A percentile compares a stretch with the other conserved stretches of the same genome.
Conservation (phyloP, 1,140 invertebrate genomes). For the Paracyclopina nana region DNA sequence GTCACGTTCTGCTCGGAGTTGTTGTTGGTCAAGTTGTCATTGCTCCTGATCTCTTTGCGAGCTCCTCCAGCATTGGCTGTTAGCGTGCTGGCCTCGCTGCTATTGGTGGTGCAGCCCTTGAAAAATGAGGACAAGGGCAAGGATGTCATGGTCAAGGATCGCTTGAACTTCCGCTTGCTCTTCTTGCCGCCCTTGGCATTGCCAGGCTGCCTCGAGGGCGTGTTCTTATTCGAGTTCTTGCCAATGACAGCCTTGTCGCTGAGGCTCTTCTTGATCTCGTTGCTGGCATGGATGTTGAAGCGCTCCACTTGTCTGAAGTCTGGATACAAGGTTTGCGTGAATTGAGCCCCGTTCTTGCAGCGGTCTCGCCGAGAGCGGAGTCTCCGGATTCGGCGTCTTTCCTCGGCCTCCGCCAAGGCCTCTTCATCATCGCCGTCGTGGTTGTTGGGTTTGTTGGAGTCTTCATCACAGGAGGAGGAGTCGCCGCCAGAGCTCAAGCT, state of each 20-base stretch:
- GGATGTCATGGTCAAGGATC: neutral
- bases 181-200: slow-evolving; percentile 1
- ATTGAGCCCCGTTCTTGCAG: neutral
- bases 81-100: no score
- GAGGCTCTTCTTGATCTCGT: neutral
- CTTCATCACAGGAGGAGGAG: neutral
- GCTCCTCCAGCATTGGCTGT: neutral
- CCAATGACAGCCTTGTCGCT: neutral
- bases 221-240: no score
- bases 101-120: no score
- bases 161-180: neutral
- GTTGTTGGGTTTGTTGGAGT: no score
- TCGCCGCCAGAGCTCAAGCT: neutral
- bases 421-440: no score
- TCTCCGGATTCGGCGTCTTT: neutral
- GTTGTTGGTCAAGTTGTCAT: no score
- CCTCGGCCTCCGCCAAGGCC: no score
- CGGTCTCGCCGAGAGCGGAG: neutral
- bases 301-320: neutral
- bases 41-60: neutral
- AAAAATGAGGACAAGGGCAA: no score
- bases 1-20: neutral
- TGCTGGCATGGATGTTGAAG: no score
- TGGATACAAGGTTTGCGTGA: neutral
- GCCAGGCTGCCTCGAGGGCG: no score